Conservation (phyloP, 2,113 vertebrate genomes). For the Phrynosoma blainvillii region DNA sequence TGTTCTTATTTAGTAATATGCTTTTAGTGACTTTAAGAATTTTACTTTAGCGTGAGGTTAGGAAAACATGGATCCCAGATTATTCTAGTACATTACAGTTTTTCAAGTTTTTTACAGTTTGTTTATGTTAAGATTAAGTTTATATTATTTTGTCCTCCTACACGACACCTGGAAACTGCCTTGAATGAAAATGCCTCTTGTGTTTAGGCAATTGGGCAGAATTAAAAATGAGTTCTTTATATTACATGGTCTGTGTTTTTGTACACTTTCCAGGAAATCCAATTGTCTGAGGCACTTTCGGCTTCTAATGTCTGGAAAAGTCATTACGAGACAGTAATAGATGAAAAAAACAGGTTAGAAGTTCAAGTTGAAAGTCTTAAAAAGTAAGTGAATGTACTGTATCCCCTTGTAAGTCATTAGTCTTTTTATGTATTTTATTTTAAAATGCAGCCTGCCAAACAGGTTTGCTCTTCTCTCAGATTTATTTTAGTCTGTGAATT, state of each 20-base stretch:
- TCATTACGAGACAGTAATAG: constrained; percentile 72
- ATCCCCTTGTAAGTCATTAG: constrained; percentile 11
- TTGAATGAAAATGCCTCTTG: constrained; percentile 41
- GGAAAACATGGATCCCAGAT: neutral
- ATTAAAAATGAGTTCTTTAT: constrained; percentile 28
- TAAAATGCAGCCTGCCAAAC: neutral
- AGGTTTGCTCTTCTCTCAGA: neutral
- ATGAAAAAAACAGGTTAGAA: constrained; percentile 78
- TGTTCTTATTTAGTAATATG: neutral
- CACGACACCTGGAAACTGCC: neutral
- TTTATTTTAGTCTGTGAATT: neutral
- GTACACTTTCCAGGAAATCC: constrained; percentile 78
- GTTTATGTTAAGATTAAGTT: constrained; percentile 31
- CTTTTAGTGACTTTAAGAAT: neutral
- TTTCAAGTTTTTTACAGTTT: neutral
- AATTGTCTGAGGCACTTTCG: constrained; percentile 74
- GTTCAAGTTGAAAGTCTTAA: constrained; percentile 77
- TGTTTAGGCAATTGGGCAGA: constrained; percentile 35
- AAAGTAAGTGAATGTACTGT: constrained; percentile 73
- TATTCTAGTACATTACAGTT: neutral
- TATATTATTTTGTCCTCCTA: neutral
- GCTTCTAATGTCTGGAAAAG: constrained; percentile 78
- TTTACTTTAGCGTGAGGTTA: neutral
- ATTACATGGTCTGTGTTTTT: constrained; percentile 53
- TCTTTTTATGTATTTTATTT: neutral